phyloP scores from a whole-genome alignment of 2,888 invertebrate genomes.

The Drosophila multiciliata region DNA sequence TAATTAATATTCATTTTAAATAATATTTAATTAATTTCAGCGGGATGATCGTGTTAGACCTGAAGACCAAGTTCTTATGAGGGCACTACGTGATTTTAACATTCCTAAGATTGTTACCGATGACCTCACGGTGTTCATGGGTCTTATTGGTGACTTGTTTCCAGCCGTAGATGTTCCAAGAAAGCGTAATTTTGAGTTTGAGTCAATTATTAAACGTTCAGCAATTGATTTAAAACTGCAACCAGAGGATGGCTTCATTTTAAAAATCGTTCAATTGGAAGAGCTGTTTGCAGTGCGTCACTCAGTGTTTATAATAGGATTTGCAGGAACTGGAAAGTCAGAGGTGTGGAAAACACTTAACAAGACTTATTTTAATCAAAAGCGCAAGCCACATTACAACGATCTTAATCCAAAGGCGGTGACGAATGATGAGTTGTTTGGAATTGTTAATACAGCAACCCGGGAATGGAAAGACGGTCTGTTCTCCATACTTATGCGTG shows the following conservation, averaged over 20 bases:
- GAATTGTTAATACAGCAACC: slow-evolving; percentile 96
- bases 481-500: slow-evolving; percentile 96
- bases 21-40: slow-evolving; percentile 74
- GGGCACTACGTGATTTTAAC: slow-evolving; percentile 97
- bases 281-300: slow-evolving; percentile 97
- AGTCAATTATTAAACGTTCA: slow-evolving; percentile 91
- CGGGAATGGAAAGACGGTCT: slow-evolving; percentile 97
- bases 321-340: slow-evolving; percentile 96
- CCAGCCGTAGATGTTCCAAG: slow-evolving; percentile 96
- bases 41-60: slow-evolving; percentile 90
- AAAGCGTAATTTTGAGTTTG: slow-evolving; percentile 93
- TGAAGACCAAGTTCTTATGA: slow-evolving; percentile 97
- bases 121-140: slow-evolving; percentile 96
- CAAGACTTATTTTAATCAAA: slow-evolving; percentile 92
- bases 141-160: slow-evolving; percentile 96
- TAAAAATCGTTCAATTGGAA: slow-evolving; percentile 95
- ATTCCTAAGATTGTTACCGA: slow-evolving; percentile 97
- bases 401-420: slow-evolving; percentile 98
- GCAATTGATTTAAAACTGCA: slow-evolving; percentile 93
- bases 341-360: slow-evolving; percentile 96
- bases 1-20: neutral
- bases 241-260: slow-evolving; percentile 94
- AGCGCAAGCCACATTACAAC: slow-evolving; percentile 92
- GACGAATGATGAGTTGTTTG: slow-evolving; percentile 97
- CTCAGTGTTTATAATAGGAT: slow-evolving; percentile 94